Conservation (phyloP, 92 coral and sea anemone species). For the Virgularia gustaviana region DNA sequence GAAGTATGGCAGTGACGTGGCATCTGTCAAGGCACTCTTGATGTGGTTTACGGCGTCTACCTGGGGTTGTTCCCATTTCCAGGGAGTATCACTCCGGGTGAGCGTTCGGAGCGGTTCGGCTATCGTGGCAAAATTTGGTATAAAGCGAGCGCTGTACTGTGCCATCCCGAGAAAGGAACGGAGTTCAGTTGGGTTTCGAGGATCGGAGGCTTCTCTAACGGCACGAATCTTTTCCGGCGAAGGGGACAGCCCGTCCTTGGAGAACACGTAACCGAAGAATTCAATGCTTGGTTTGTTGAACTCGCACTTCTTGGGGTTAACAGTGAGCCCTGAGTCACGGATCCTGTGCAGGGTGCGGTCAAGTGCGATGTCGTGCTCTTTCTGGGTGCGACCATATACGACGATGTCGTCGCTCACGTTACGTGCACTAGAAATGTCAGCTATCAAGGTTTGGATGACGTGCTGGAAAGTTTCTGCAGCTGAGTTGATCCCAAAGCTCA, state of each 20-base stretch:
- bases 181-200: conserved; percentile 5
- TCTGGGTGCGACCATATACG: conserved; percentile 26
- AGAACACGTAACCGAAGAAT: conserved; percentile 31
- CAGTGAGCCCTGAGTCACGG: conserved; percentile 14
- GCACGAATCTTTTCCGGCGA: conserved; percentile 32
- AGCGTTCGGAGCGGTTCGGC: conserved; percentile 42
- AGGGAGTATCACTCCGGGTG: conserved; percentile 29
- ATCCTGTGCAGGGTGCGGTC: neutral
- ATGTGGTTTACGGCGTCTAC: conserved; percentile 20
- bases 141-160: conserved; percentile 32
- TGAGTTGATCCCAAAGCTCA: conserved; percentile 34
- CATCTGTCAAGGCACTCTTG: neutral
- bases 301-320: conserved; percentile 16
- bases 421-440: conserved; percentile 19
- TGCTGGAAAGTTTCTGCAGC: conserved; percentile 49
- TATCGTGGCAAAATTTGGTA: conserved; percentile 38
- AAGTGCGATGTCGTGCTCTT: conserved; percentile 6
- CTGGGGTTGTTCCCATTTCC: conserved; percentile 34
- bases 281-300: conserved; percentile 14
- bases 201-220: conserved; percentile 24
- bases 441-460: conserved; percentile 38
- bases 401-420: conserved; percentile 44
- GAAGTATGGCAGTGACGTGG: conserved; percentile 9
- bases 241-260: conserved; percentile 26
- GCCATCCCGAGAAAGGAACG: conserved; percentile 21